Evolutionary conservation across 2,113 vertebrate species (phyloP).

Genomic region (Synodontis membranacea): DNA sequence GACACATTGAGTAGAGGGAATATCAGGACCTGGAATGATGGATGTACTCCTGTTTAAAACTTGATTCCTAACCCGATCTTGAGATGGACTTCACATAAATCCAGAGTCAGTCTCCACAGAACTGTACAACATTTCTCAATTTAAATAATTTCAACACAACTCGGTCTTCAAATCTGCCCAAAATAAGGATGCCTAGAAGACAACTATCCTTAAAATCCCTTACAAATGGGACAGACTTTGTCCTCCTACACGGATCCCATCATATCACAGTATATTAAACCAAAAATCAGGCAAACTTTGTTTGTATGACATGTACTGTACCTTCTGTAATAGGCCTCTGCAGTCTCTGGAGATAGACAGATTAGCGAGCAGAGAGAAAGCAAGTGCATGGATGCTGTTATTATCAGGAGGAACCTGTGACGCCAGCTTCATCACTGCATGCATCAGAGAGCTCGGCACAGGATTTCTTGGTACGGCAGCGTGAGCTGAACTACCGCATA

Average conservation of each 20-base stretch:
- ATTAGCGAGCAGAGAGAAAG: conserved; percentile 87
- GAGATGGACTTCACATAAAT: neutral
- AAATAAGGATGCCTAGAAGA: neutral
- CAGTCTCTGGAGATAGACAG: conserved; percentile 88
- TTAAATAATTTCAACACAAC: neutral
- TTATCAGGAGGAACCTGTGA: conserved; percentile 76
- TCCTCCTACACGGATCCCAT: neutral
- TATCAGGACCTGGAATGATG: neutral
- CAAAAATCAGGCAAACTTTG: neutral
- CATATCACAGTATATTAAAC: neutral
- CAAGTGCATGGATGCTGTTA: conserved; percentile 74
- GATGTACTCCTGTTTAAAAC: neutral
- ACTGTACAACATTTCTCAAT: neutral
- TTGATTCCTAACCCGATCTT: neutral
- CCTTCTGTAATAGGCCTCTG: conserved; percentile 88
- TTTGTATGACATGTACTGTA: conserved; percentile 52
- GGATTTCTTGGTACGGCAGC: conserved; percentile 64
- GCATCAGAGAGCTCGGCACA: conserved; percentile 78
- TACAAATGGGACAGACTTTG: neutral
- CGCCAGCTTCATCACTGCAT: conserved; percentile 83
- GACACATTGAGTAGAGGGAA: neutral
- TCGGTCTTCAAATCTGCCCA: neutral
- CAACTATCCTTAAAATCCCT: neutral
- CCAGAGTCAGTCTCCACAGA: neutral
- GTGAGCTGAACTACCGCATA: conserved; percentile 74